phyloP scores from a whole-genome alignment of 2,113 vertebrate genomes.

The Lontra canadensis region DNA sequence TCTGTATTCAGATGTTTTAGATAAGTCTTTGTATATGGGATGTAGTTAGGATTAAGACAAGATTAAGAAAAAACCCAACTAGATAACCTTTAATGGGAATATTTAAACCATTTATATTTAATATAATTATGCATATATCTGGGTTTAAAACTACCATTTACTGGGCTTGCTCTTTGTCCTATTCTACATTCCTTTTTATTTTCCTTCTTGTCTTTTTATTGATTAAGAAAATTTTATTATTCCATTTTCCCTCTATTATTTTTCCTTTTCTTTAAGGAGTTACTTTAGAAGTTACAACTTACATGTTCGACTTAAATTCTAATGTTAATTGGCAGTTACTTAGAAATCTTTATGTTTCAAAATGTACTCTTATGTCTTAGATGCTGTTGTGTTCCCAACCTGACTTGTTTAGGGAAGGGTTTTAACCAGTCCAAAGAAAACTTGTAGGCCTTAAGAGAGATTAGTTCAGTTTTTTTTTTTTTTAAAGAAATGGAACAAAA shows the following conservation, averaged over 20 bases:
- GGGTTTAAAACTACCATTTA: not conserved
- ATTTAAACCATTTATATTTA: constrained; percentile 32
- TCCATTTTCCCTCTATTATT: not conserved
- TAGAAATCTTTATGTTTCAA: not conserved
- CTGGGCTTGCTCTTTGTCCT: not conserved
- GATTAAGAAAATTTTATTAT: not conserved
- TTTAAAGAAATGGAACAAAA: not conserved
- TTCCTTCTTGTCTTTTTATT: not conserved
- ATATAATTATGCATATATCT: constrained; percentile 12
- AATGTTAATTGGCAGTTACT: not conserved
- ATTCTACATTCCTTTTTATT: not conserved
- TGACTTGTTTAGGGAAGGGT: not conserved
- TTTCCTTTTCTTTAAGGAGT: not conserved
- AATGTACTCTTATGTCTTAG: not conserved
- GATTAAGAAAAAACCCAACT: not conserved
- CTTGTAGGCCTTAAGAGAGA: not conserved
- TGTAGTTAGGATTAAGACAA: not conserved
- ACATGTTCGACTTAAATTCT: not conserved
- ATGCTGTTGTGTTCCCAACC: not conserved
- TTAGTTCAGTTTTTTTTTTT: not conserved
- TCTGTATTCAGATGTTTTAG: not conserved
- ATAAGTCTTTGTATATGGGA: not conserved
- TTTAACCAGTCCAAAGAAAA: not conserved
- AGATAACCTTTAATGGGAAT: not conserved
- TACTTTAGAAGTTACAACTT: not conserved